phyloP scores from a whole-genome alignment of 2,797 vertebrate species.

The Lepus oiostolus region DNA sequence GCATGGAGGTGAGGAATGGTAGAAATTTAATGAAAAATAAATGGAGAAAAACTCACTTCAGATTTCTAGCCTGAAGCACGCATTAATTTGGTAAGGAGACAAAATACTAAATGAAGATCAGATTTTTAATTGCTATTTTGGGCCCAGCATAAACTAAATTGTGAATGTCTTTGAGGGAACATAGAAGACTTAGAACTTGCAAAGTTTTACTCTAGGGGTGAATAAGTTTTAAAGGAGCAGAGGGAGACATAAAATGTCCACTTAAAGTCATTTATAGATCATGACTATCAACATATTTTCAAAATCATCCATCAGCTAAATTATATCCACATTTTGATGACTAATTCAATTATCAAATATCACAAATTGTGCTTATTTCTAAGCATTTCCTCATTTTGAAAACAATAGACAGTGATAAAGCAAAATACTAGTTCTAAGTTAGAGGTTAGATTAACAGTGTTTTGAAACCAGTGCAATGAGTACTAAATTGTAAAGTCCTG shows the following conservation, averaged over 20 bases:
- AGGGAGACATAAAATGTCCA: not conserved
- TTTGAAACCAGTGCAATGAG: constrained; percentile 16
- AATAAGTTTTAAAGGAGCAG: not conserved
- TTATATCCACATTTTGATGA: not conserved
- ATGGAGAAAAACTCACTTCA: not conserved
- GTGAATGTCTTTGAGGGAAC: constrained; percentile 18
- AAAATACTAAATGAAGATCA: constrained; percentile 13
- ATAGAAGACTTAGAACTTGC: not conserved
- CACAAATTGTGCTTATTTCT: not conserved
- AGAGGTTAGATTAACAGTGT: not conserved
- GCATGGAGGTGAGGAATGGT: not conserved
- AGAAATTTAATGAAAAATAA: not conserved
- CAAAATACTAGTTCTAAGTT: not conserved
- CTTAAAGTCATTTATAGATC: constrained; percentile 2
- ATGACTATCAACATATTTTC: not conserved
- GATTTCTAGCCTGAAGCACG: not conserved
- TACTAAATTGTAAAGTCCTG: not conserved
- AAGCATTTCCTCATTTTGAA: not conserved
- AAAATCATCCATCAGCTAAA: not conserved
- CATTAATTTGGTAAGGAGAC: not conserved
- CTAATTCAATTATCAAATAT: not conserved
- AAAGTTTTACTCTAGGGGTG: not conserved
- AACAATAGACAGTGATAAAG: not conserved
- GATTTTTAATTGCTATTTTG: constrained; percentile 8
- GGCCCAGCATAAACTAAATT: not conserved